These are phyloP conservation scores for Chalcosyrphus nemorum DNA, from an alignment of 2,888 invertebrate species.

Conservation along the genomic window DNA sequence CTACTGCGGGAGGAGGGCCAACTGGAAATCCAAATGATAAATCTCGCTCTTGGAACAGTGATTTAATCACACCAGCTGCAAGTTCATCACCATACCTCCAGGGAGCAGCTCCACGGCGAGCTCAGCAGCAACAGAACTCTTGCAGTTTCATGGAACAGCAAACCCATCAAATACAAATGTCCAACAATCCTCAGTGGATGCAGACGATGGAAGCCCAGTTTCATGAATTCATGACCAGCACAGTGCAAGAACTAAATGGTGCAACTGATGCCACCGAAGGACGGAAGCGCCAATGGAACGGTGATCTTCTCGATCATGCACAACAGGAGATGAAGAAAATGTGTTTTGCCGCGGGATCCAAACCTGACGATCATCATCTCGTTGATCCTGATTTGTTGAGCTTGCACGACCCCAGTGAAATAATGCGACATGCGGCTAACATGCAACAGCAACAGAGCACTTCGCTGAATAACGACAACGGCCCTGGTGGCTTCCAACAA, in stretches of 20 bases:
- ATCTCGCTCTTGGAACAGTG: constrained; percentile 54
- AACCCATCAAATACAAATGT: constrained; percentile 63
- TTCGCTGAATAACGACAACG: constrained; percentile 39
- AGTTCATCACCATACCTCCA: constrained; percentile 72
- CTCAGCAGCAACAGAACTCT: constrained; percentile 56
- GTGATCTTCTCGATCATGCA: constrained; percentile 77
- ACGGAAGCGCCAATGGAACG: constrained; percentile 80
- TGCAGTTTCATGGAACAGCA: constrained; percentile 65
- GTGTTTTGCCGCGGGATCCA: constrained; percentile 77
- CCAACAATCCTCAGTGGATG: constrained; percentile 79
- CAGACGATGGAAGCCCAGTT: constrained; percentile 81
- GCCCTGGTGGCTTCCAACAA: constrained; percentile 76
- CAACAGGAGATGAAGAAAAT: constrained; percentile 77
- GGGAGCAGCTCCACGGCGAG: constrained; percentile 41
- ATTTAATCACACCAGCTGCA: constrained; percentile 69
- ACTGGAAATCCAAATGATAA: constrained; percentile 51
- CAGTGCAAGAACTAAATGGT: constrained; percentile 55
- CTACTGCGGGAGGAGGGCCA: neutral
- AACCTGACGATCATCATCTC: constrained; percentile 76
- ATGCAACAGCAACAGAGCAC: constrained; percentile 64
- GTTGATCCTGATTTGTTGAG: constrained; percentile 78
- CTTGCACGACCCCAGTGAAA: constrained; percentile 77
- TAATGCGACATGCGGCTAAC: constrained; percentile 72
- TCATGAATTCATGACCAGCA: constrained; percentile 77
- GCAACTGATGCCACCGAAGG: constrained; percentile 57